Evolutionary conservation across 2,888 invertebrate species (phyloP).

Genomic region (Drepana falcataria): DNA sequence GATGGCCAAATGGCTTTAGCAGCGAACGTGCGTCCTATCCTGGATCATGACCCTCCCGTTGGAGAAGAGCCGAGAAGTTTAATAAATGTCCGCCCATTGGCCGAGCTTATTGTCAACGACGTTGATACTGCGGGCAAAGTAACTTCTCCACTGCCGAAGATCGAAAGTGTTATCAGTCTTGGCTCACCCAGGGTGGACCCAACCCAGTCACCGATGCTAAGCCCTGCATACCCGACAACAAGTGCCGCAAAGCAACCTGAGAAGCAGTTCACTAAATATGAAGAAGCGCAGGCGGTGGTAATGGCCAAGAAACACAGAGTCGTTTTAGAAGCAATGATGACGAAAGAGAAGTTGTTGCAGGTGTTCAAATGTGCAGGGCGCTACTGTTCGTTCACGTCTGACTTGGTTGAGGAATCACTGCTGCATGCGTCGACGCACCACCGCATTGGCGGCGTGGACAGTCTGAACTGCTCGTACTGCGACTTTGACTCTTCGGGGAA

Average conservation of each 20-base stretch:
- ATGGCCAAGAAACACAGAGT: conserved; percentile 57
- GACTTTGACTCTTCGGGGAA: conserved; percentile 51
- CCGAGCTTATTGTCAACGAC: conserved; percentile 46
- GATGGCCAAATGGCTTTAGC: conserved; percentile 4
- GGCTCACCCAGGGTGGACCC: conserved; percentile 25
- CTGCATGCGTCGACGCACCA: conserved; percentile 60
- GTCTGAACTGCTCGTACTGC: conserved; percentile 80
- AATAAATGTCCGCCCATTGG: conserved; percentile 62
- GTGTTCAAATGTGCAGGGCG: conserved; percentile 66
- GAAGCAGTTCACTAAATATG: conserved; percentile 38
- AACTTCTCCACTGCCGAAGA: conserved; percentile 46
- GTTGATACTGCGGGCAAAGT: conserved; percentile 8
- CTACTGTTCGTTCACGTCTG: conserved; percentile 60
- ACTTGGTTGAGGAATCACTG: conserved; percentile 52
- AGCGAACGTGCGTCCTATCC: conserved; percentile 8
- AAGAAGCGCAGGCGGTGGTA: conserved; percentile 51
- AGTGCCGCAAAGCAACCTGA: conserved; percentile 8
- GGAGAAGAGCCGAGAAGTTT: conserved; percentile 27
- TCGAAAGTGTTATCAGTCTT: conserved; percentile 77
- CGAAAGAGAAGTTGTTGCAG: conserved; percentile 60
- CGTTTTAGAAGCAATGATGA: conserved; percentile 69
- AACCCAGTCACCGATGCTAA: conserved; percentile 20
- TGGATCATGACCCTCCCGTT: conserved; percentile 4
- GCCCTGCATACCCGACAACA: conserved; percentile 23
- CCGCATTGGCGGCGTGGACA: conserved; percentile 51